These are phyloP conservation scores for Stigmatopora nigra DNA, from an alignment of 2,113 vertebrate genomes.

Conservation along the genomic window DNA sequence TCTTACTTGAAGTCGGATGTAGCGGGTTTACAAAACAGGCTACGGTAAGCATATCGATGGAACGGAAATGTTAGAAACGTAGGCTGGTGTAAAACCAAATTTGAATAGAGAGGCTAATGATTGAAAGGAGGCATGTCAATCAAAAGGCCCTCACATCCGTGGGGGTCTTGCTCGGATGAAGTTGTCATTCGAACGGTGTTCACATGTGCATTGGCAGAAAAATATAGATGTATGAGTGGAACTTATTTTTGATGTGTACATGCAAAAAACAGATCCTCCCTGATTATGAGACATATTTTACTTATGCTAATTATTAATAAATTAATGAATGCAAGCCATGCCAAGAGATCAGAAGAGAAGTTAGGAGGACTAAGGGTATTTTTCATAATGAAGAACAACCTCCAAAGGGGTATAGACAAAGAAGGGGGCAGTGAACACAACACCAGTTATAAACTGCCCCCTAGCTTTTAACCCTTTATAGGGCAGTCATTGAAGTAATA, in stretches of 20 bases:
- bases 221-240: neutral
- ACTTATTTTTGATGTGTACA: slow-evolving; percentile 1
- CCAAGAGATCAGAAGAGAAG: neutral
- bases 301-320: neutral
- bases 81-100: neutral
- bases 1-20: neutral
- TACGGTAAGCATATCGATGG: neutral
- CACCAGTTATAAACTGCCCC: neutral
- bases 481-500: too few species aligned
- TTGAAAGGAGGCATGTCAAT: too few species aligned
- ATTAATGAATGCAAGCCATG: slow-evolving; percentile 2
- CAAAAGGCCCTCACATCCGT: neutral
- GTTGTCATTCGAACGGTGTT: neutral
- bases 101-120: neutral
- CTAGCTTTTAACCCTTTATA: neutral
- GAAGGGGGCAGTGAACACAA: neutral
- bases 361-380: neutral
- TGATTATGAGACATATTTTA: neutral
- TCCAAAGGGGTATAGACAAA: neutral
- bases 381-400: slow-evolving; percentile 1
- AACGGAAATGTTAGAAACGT: neutral
- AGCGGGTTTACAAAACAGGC: neutral
- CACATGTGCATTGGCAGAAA: neutral
- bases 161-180: neutral
- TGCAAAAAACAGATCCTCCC: neutral